Percentiles rank a stretch among this genome's conserved stretches.
These are phyloP conservation scores for Boulengeromyrus knoepffleri DNA, from an alignment of 2,113 vertebrate species.

Conservation along the genomic window DNA sequence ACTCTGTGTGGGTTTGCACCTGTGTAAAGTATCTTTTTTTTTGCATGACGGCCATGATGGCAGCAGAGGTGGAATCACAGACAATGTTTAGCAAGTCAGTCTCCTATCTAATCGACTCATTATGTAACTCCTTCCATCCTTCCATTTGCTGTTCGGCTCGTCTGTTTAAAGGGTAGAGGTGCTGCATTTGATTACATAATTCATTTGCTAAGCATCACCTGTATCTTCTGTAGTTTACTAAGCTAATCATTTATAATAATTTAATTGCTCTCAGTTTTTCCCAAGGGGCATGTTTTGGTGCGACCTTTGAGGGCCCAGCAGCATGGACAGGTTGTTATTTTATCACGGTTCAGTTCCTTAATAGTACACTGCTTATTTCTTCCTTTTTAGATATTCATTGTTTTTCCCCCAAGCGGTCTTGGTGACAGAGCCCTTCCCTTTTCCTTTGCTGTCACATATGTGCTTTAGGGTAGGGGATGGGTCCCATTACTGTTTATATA, in stretches of 20 bases:
- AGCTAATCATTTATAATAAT: background rate
- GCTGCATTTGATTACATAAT: background rate
- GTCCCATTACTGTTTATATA: background rate
- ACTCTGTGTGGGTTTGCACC: background rate
- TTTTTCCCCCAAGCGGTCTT: background rate
- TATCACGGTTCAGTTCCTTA: background rate
- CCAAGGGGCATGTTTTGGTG: background rate
- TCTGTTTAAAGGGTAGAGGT: background rate
- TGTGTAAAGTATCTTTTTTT: too few relatives aligned
- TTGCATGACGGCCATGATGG: background rate
- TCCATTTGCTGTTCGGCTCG: background rate
- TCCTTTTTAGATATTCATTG: background rate
- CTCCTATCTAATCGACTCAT: slow-evolving; percentile 24
- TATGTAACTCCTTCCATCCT: background rate
- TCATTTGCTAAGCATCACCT: background rate
- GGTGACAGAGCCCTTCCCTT: background rate
- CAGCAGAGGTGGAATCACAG: background rate
- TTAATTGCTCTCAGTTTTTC: background rate
- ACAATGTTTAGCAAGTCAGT: background rate
- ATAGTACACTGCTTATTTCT: background rate
- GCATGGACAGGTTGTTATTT: background rate
- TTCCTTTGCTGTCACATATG: background rate
- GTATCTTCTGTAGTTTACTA: background rate
- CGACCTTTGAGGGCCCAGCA: background rate
- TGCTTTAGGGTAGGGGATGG: background rate